These are phyloP conservation scores for Siniperca scherzeri DNA, from an alignment of 2,797 vertebrate genomes.

Conservation along the genomic window DNA sequence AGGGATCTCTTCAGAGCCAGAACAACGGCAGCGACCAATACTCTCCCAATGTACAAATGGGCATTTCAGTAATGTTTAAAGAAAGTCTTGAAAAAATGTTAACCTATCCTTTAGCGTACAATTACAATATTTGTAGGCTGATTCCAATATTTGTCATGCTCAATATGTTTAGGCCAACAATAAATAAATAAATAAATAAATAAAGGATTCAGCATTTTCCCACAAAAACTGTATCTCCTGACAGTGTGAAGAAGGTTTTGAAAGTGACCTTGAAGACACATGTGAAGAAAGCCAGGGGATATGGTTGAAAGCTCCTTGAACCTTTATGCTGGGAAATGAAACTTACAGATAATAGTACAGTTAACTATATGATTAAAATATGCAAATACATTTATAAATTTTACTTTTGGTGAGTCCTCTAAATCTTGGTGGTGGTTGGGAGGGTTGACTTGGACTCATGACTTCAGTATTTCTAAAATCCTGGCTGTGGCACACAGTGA, in stretches of 20 bases:
- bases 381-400: not conserved
- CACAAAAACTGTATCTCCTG: not conserved
- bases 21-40: not conserved
- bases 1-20: too few relatives aligned
- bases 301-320: too few relatives aligned
- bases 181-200: not conserved
- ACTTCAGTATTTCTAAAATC: too few relatives aligned
- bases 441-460: not conserved
- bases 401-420: too few relatives aligned
- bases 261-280: slow-evolving; percentile 8
- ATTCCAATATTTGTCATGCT: not conserved
- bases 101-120: too few relatives aligned
- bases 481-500: not conserved
- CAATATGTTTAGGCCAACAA: not conserved
- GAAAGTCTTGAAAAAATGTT: not conserved
- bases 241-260: not conserved
- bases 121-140: not conserved
- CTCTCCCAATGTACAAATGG: too few relatives aligned
- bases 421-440: not conserved
- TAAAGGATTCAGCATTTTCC: not conserved
- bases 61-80: not conserved
- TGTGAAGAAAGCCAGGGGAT: not conserved
- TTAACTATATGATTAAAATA: not conserved
- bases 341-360: not conserved
- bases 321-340: not conserved